Percentiles rank a stretch among this genome's conserved stretches.
Evolutionary conservation across 1,140 invertebrate genomes (phyloP).

Genomic region (Drosophila ficusphila): DNA sequence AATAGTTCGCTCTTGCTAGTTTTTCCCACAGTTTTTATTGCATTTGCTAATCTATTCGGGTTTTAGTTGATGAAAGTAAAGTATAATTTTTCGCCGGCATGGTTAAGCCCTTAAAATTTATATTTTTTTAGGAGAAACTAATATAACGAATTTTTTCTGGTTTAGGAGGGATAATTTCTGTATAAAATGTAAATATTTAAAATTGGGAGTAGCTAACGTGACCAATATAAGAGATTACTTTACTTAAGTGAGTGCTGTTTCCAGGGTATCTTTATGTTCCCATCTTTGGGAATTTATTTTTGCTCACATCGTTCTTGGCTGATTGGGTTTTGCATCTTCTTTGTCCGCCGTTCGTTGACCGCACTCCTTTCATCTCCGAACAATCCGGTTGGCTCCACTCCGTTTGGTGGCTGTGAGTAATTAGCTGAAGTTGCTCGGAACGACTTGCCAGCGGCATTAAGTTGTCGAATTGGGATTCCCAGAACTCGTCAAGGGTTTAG

Average conservation of each 20-base stretch:
- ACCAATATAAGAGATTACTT: no score
- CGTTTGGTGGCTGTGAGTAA: conserved; percentile 51
- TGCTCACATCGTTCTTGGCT: conserved; percentile 28
- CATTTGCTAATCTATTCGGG: not conserved
- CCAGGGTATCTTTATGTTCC: conserved; percentile 7
- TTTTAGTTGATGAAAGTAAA: not conserved
- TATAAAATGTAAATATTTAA: no score
- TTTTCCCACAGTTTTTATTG: conserved; percentile 7
- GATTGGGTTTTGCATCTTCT: conserved; percentile 56
- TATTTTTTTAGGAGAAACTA: no score
- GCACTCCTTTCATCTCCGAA: conserved; percentile 13
- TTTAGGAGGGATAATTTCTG: no score
- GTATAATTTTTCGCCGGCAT: not conserved
- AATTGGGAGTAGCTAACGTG: no score
- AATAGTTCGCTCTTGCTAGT: not conserved
- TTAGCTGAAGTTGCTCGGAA: conserved; percentile 52
- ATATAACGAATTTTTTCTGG: no score
- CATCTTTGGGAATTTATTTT: not conserved
- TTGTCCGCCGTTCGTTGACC: conserved; percentile 54
- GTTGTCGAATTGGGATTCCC: conserved; percentile 52
- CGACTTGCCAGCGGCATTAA: conserved; percentile 54
- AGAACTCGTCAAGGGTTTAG: conserved; percentile 20
- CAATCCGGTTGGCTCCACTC: conserved; percentile 13
- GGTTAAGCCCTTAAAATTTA: no score
- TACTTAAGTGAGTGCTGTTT: no score